phyloP scores from a whole-genome alignment of 37 sponge, comb jelly and placozoan species.

The Hexactinellida sp. region DNA sequence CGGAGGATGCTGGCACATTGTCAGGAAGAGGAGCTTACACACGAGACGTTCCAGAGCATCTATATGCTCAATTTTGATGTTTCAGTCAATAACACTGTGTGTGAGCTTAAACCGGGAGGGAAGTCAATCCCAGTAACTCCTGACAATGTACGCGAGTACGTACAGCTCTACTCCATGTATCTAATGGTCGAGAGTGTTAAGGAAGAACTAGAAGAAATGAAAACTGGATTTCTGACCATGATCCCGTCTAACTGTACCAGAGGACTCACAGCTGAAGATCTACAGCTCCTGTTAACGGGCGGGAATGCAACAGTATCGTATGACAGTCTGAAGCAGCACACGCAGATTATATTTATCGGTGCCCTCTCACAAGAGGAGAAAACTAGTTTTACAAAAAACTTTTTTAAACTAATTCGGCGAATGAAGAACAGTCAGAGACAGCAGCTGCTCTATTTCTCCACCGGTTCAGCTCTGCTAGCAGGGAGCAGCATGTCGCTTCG shows the following conservation, averaged over 20 bases:
- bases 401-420: conserved; percentile 78
- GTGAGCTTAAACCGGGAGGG: conserved; percentile 61
- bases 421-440: conserved; percentile 82
- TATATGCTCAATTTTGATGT: conserved; percentile 81
- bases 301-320: conserved; percentile 63
- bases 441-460: conserved; percentile 88
- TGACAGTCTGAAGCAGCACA: conserved; percentile 39
- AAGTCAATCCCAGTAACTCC: conserved; percentile 65
- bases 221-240: conserved; percentile 54
- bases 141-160: conserved; percentile 65
- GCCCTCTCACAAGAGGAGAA: background rate
- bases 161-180: conserved; percentile 59
- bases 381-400: conserved; percentile 41
- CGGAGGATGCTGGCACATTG: conserved; percentile 57
- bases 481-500: background rate
- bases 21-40: conserved; percentile 34
- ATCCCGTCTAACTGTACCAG: conserved; percentile 55
- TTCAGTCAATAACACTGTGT: conserved; percentile 17
- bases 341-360: background rate
- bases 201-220: conserved; percentile 64
- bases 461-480: conserved; percentile 62
- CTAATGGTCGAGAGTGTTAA: conserved; percentile 68
- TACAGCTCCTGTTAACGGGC: conserved; percentile 79
- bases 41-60: conserved; percentile 44
- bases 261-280: conserved; percentile 82